These are phyloP conservation scores for Hypselothyrea guttata DNA, from an alignment of 2,888 invertebrate genomes.

Conservation along the genomic window DNA sequence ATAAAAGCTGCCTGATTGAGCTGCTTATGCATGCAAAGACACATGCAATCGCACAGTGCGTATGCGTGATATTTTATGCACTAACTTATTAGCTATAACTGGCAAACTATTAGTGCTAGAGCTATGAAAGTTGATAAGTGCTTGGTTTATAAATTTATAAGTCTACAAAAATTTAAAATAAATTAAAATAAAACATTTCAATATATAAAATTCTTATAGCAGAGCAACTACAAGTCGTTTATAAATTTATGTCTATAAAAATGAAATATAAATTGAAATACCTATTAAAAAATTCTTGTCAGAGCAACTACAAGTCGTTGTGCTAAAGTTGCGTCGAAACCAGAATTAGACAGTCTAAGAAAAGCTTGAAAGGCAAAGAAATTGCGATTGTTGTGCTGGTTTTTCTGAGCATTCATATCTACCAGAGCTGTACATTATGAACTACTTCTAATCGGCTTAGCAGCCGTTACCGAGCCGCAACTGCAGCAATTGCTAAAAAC, in stretches of 20 bases:
- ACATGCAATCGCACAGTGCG: constrained; percentile 19
- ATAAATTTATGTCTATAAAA: background rate
- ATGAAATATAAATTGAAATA: no score
- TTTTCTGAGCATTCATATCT: constrained; percentile 48
- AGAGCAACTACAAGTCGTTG: no score
- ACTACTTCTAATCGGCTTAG: constrained; percentile 67
- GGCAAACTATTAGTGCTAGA: background rate
- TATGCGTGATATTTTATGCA: constrained; percentile 40
- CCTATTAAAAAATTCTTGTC: no score
- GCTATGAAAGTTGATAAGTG: background rate
- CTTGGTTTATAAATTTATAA: no score
- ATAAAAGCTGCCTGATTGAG: constrained; percentile 30
- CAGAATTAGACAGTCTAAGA: constrained; percentile 26
- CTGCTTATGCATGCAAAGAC: constrained; percentile 24
- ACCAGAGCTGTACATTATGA: constrained; percentile 60
- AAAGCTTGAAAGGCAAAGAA: constrained; percentile 7
- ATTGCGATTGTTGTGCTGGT: constrained; percentile 46
- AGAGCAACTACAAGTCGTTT: no score
- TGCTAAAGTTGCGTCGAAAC: constrained; percentile 54
- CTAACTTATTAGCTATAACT: background rate
- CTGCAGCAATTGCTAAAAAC: constrained; percentile 52
- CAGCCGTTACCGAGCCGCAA: constrained; percentile 17
- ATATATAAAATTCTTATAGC: no score
- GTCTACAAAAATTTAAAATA: no score
- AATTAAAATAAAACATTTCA: no score